Evolutionary conservation across 2,888 invertebrate genomes (phyloP), one percentile per base, ranked within the genome.

Genomic region (Folsomia manolachei): DNA sequence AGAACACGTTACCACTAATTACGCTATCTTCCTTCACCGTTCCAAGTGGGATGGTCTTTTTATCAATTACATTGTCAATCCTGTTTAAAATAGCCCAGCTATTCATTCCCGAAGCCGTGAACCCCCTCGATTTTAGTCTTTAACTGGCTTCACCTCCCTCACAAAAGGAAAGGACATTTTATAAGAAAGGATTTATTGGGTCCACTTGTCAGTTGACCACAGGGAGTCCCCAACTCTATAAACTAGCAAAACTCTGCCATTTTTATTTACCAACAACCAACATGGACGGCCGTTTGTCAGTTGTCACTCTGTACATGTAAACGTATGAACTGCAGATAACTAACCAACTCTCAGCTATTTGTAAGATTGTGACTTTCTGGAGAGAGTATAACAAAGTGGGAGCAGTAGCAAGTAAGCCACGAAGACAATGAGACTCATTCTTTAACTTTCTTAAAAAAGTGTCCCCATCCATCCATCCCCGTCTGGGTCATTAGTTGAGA

Each of bases 151-250:
- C n/a, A n/a, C n/a, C n/a, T n/a, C n/a, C n/a, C n/a, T n/a, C n/a
- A n/a, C n/a, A n/a, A n/a, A n/a, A n/a, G n/a, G n/a, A 39, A 39
- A 39, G 39, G 39, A 39, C 39, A 39, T 39, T 39, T 39, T 39
- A 39, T 39, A 39, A 39, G 39, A 39, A 39, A 39, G 56, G 56
- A 56, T 56, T 56, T 56, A 56, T 56, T 56, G 56, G 56, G 56
- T 56, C 19, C 19, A 7, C 19, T 21, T 56, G 56, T 56, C 56
- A 56, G 4, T 21, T 56, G 21, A 56, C 56, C 21, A 7, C 56
- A 56, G 56, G 56, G 56, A 19, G 7, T 21, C 56, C 56, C 21
- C 21, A 21, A 39, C 39, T 39, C 14, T 14, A 39, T 39, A 39
- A 39, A 39, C 39, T 39, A 4, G 56, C 56, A 51, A 51, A 51